Percentiles rank a stretch among this genome's conserved stretches.
Conservation (phyloP, 2,888 invertebrate genomes). For the Saturnia japonica region DNA sequence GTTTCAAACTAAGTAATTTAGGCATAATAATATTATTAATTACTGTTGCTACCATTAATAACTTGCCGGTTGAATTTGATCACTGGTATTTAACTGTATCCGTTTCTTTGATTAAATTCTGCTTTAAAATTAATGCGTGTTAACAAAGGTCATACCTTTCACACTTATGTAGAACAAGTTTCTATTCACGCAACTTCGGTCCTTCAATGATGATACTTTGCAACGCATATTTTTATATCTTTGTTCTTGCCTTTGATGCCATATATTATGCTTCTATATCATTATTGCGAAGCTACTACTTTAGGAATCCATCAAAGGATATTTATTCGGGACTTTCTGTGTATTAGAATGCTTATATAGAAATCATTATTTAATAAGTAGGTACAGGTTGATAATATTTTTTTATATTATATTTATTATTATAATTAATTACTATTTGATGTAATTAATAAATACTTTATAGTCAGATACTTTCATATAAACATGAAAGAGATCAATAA, state of each 20-base stretch:
- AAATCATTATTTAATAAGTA: too few species aligned
- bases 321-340: neutral
- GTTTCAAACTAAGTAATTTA: neutral
- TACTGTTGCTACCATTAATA: constrained; percentile 24
- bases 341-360: too few species aligned
- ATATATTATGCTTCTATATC: neutral
- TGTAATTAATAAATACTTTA: too few species aligned
- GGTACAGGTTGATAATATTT: too few species aligned
- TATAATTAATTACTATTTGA: too few species aligned
- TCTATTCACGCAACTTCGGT: neutral
- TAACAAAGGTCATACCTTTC: constrained; percentile 56
- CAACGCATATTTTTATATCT: neutral
- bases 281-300: neutral
- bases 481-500: too few species aligned
- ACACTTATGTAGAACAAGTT: constrained; percentile 40
- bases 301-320: neutral
- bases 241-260: neutral
- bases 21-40: constrained; percentile 3
- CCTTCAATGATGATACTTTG: neutral
- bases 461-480: too few species aligned
- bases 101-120: constrained; percentile 48
- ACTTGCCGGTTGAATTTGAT: constrained; percentile 8
- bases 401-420: too few species aligned
- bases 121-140: constrained; percentile 45
- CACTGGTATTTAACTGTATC: constrained; percentile 28